phyloP scores from a whole-genome alignment of 1,140 invertebrate species.

The Pseudomyrmex gracilis region DNA sequence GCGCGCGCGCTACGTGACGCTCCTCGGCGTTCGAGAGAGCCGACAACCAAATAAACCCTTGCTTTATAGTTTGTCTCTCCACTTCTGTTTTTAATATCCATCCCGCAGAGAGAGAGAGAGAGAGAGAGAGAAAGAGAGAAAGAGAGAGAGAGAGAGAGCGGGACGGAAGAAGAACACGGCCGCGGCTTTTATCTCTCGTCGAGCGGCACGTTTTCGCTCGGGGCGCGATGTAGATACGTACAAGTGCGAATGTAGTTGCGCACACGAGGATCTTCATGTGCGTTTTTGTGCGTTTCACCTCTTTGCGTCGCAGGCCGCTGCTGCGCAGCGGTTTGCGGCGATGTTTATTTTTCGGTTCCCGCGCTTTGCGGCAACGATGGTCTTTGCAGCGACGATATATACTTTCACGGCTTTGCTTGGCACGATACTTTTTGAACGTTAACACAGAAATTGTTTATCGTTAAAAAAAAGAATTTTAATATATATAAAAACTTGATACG shows the following conservation, averaged over 20 bases:
- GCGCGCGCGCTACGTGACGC: slow-evolving; percentile 42
- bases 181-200: slow-evolving; percentile 58
- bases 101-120: no score
- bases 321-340: not conserved
- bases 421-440: slow-evolving; percentile 30
- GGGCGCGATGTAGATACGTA: not conserved
- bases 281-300: slow-evolving; percentile 33
- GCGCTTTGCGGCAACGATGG: slow-evolving; percentile 11
- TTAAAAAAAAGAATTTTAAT: not conserved
- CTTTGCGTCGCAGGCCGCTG: slow-evolving; percentile 14
- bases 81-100: slow-evolving; percentile 69
- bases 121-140: no score
- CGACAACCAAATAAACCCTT: slow-evolving; percentile 56
- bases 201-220: slow-evolving; percentile 17
- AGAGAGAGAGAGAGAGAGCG: no score
- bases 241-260: not conserved
- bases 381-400: not conserved
- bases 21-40: slow-evolving; percentile 41
- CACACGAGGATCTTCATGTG: not conserved
- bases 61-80: slow-evolving; percentile 1
- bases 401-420: not conserved
- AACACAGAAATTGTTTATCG: slow-evolving; percentile 15
- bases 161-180: slow-evolving; percentile 29
- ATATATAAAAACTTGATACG: not conserved
- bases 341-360: slow-evolving; percentile 64